Conservation (phyloP, 2,888 invertebrate genomes). For the Nesidiocoris tenuis region DNA sequence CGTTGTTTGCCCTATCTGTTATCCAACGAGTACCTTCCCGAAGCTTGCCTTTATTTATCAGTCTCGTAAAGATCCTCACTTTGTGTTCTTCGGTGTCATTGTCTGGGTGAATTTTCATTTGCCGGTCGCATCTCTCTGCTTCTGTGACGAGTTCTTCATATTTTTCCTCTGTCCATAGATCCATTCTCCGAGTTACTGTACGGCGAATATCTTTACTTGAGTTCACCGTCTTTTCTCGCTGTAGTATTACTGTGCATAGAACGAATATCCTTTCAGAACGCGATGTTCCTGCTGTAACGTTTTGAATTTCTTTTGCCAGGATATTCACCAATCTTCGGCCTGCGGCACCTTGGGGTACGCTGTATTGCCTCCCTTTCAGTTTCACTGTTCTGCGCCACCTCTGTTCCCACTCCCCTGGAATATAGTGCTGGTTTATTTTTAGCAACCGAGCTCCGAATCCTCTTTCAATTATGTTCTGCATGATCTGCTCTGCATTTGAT, state of each 20-base stretch:
- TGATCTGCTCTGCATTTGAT: no score
- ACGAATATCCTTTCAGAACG: conserved; percentile 6
- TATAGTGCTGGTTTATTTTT: no score
- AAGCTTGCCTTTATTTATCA: neutral
- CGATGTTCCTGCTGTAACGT: neutral
- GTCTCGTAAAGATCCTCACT: neutral
- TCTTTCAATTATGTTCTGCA: no score
- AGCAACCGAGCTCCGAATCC: no score
- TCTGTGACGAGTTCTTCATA: conserved; percentile 15
- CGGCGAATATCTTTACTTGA: neutral
- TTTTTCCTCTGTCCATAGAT: conserved; percentile 1
- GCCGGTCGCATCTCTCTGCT: conserved; percentile 3
- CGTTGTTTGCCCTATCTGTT: neutral
- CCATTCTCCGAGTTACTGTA: neutral
- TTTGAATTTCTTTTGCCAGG: neutral
- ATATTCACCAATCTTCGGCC: no score
- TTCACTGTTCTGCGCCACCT: no score
- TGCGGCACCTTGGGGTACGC: no score
- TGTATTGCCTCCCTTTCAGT: no score
- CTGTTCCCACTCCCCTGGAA: no score
- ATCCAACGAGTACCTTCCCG: conserved; percentile 4
- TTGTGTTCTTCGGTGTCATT: neutral
- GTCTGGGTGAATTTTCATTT: neutral
- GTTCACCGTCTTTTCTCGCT: neutral
- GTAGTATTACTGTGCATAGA: neutral